Conservation (phyloP, 1,140 invertebrate genomes). For the Parapsyche elsis region DNA sequence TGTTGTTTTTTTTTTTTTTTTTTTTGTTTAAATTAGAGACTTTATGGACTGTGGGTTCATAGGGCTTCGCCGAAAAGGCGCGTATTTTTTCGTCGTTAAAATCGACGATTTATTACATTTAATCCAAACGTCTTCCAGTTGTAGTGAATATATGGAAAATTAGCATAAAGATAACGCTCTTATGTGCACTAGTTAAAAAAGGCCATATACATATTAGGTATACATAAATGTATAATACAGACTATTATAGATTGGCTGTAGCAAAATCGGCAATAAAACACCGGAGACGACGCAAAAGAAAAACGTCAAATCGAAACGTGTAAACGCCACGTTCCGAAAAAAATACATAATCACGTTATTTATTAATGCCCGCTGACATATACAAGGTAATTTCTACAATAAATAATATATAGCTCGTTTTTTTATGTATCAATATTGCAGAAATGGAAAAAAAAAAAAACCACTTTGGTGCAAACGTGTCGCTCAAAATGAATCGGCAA, state of each 20-base stretch:
- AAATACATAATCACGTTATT: conserved; percentile 24
- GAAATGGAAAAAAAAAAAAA: too few species aligned
- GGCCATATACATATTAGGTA: not conserved
- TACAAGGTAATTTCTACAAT: conserved; percentile 24
- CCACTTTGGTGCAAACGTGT: too few species aligned
- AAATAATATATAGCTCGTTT: conserved; percentile 4
- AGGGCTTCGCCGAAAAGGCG: not conserved
- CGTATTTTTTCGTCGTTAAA: conserved; percentile 18
- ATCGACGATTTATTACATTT: conserved; percentile 9
- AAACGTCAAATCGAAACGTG: not conserved
- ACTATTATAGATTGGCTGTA: too few species aligned
- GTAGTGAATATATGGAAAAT: not conserved
- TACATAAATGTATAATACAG: too few species aligned
- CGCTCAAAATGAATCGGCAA: too few species aligned
- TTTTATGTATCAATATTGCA: too few species aligned
- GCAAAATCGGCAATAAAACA: conserved; percentile 17
- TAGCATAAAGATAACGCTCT: conserved; percentile 18
- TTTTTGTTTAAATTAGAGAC: too few species aligned
- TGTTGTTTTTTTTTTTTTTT: too few species aligned
- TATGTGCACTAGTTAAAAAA: conserved; percentile 5
- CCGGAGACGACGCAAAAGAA: not conserved
- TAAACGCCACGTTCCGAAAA: not conserved
- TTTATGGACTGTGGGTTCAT: conserved; percentile 16
- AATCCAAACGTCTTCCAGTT: conserved; percentile 15
- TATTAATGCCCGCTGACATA: conserved; percentile 11